phyloP scores from a whole-genome alignment of 1,140 invertebrate genomes.

The Plectus sambesii region DNA sequence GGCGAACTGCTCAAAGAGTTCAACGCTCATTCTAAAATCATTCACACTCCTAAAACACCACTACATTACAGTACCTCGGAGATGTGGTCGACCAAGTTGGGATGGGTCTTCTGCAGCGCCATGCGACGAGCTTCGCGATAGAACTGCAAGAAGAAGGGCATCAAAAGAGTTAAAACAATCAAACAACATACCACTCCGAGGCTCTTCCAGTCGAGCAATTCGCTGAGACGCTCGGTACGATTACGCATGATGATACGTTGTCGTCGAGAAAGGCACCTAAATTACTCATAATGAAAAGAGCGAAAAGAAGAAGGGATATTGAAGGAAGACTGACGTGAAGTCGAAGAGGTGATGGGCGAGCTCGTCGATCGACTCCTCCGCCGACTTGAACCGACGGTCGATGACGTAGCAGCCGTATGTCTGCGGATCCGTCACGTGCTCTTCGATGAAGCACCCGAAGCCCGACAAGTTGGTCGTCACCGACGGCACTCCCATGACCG shows the following conservation, averaged over 20 bases:
- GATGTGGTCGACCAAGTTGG: no score
- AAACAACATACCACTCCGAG: slow-evolving; percentile 49
- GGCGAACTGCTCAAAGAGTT: no score
- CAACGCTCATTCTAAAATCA: no score
- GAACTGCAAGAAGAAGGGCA: slow-evolving; percentile 24
- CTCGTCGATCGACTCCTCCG: slow-evolving; percentile 83
- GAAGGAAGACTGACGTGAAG: slow-evolving; percentile 22
- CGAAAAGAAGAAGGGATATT: slow-evolving; percentile 25
- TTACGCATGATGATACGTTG: slow-evolving; percentile 97
- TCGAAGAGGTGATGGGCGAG: slow-evolving; percentile 60
- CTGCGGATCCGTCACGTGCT: slow-evolving; percentile 91
- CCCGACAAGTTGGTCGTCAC: slow-evolving; percentile 93
- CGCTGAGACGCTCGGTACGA: slow-evolving; percentile 86
- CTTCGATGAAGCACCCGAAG: slow-evolving; percentile 99
- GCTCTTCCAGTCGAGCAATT: slow-evolving; percentile 95
- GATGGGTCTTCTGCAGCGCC: slow-evolving; percentile 38
- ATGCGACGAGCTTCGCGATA: slow-evolving; percentile 42
- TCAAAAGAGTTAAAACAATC: not conserved
- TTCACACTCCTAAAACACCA: no score
- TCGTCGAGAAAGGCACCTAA: slow-evolving; percentile 72
- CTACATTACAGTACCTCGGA: no score
- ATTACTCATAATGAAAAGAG: slow-evolving; percentile 50
- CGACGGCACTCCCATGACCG: slow-evolving; percentile 97
- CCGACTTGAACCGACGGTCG: slow-evolving; percentile 71
- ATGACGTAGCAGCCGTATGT: slow-evolving; percentile 98